Evolutionary conservation across 1,140 invertebrate genomes (phyloP).

Genomic region (Centruroides sculpturatus): DNA sequence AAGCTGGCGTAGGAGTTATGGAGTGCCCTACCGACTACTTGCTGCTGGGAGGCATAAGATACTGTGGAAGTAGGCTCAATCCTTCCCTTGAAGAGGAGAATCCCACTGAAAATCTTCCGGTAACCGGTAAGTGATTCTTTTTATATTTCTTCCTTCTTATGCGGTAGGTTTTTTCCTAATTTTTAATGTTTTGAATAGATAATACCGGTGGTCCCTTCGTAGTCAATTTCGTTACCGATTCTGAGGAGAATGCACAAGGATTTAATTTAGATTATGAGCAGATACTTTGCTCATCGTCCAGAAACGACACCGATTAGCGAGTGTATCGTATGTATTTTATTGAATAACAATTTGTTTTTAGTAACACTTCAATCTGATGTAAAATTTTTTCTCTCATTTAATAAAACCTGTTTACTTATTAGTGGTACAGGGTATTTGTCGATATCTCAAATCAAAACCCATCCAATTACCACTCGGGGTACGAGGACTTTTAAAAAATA

Average conservation of each 20-base stretch:
- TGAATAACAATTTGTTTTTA: too few relatives aligned
- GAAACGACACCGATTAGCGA: neutral
- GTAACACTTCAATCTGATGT: too few relatives aligned
- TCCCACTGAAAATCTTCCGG: slow-evolving; percentile 45
- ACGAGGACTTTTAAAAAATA: too few relatives aligned
- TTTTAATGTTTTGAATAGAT: slow-evolving; percentile 4
- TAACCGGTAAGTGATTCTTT: slow-evolving; percentile 37
- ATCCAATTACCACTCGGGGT: too few relatives aligned
- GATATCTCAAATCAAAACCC: too few relatives aligned
- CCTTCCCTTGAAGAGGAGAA: slow-evolving; percentile 44
- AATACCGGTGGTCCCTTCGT: slow-evolving; percentile 18
- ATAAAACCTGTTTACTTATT: too few relatives aligned
- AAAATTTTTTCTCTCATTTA: too few relatives aligned
- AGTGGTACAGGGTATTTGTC: too few relatives aligned
- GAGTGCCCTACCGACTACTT: slow-evolving; percentile 58
- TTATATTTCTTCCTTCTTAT: neutral
- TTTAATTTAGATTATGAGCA: slow-evolving; percentile 69
- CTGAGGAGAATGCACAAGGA: slow-evolving; percentile 42
- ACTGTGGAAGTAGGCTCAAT: slow-evolving; percentile 57
- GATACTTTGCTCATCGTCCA: slow-evolving; percentile 45
- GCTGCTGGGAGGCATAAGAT: slow-evolving; percentile 43
- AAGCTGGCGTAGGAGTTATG: slow-evolving; percentile 52
- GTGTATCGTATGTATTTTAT: too few relatives aligned
- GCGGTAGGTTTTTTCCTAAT: neutral
- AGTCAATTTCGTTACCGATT: slow-evolving; percentile 15